Conservation (phyloP, 2,113 vertebrate species). For the Furnarius figulus region DNA sequence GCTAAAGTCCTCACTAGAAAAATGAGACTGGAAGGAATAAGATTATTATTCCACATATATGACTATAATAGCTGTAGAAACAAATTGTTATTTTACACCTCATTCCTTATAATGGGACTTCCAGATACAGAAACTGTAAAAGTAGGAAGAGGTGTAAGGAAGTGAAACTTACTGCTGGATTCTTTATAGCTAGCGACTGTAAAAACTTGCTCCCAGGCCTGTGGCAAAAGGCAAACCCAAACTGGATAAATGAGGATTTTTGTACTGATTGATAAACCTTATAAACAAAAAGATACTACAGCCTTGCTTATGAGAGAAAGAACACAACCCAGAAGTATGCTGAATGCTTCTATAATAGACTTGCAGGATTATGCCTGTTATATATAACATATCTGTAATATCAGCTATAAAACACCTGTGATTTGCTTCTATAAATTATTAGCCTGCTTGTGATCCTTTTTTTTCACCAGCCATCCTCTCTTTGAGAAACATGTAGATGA, state of each 20-base stretch:
- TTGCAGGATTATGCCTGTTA: background rate
- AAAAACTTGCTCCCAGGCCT: background rate
- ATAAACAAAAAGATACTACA: background rate
- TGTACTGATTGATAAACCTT: background rate
- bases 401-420: background rate
- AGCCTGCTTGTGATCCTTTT: background rate
- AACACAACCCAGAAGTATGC: background rate
- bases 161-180: background rate
- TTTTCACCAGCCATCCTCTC: background rate
- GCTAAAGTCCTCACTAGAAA: background rate
- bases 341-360: background rate
- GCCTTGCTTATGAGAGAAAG: background rate
- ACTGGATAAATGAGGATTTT: background rate
- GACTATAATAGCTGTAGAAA: background rate
- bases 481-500: background rate
- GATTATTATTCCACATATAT: background rate
- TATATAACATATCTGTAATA: background rate
- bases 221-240: background rate
- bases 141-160: background rate
- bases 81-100: background rate
- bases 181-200: background rate
- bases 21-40: background rate
- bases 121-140: background rate
- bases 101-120: background rate
- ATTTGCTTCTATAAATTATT: background rate